These are phyloP conservation scores for Sebastiscus tertius DNA, from an alignment of 2,797 vertebrate genomes.

Conservation along the genomic window DNA sequence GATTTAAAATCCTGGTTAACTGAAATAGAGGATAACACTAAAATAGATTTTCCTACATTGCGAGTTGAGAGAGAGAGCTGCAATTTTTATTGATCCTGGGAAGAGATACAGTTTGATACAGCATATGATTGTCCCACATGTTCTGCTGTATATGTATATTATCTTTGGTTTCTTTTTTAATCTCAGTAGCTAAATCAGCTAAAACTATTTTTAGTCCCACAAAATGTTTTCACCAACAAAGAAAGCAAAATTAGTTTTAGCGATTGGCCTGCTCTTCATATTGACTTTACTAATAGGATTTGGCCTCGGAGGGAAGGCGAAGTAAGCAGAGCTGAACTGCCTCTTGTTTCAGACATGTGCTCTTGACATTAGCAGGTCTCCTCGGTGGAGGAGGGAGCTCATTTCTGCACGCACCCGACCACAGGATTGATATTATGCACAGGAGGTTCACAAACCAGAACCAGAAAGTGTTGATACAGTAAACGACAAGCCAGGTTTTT, in stretches of 20 bases:
- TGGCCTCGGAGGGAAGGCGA: conserved; percentile 38
- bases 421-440: conserved; percentile 43
- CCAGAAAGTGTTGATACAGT: conserved; percentile 25
- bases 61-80: conserved; percentile 7
- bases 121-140: background rate
- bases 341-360: conserved; percentile 75
- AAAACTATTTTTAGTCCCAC: conserved; percentile 35
- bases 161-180: conserved; percentile 7
- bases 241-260: conserved; percentile 55
- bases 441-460: conserved; percentile 23
- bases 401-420: conserved; percentile 55
- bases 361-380: conserved; percentile 75
- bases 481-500: conserved; percentile 2
- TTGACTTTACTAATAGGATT: conserved; percentile 68
- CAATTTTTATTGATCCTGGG: conserved; percentile 40
- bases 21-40: conserved; percentile 41
- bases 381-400: conserved; percentile 58
- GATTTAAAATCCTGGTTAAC: conserved; percentile 44
- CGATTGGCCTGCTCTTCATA: conserved; percentile 65
- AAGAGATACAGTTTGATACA: conserved; percentile 13
- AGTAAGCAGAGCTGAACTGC: conserved; percentile 55
- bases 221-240: conserved; percentile 42
- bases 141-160: background rate
- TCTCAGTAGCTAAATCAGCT: conserved; percentile 14
- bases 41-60: conserved; percentile 58